These are phyloP conservation scores for Panopea generosa DNA, from an alignment of 2,888 invertebrate species.

Conservation along the genomic window DNA sequence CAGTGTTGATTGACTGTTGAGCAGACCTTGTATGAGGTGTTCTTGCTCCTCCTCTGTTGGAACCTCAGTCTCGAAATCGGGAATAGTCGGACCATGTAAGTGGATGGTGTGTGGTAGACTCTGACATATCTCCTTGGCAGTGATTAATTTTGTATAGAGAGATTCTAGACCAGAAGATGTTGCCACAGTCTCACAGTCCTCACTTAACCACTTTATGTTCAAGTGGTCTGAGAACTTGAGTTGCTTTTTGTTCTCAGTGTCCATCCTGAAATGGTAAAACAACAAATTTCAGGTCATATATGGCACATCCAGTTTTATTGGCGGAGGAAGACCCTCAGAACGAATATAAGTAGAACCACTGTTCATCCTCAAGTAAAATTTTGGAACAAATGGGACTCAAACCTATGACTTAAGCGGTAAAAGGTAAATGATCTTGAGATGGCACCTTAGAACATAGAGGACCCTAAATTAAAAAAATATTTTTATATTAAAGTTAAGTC, in stretches of 20 bases:
- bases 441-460: too few species aligned
- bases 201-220: conserved; percentile 88
- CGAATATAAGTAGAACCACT: too few species aligned
- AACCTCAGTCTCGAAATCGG: conserved; percentile 87
- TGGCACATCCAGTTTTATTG: too few species aligned
- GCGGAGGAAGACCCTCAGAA: too few species aligned
- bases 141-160: conserved; percentile 87
- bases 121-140: conserved; percentile 85
- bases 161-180: conserved; percentile 85
- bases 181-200: conserved; percentile 87
- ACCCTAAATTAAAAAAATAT: too few species aligned
- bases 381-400: too few species aligned
- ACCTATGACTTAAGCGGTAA: too few species aligned
- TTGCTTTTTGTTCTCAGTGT: conserved; percentile 62
- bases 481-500: too few species aligned
- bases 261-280: conserved; percentile 26
- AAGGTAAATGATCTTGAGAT: too few species aligned
- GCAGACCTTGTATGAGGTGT: conserved; percentile 86
- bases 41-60: conserved; percentile 86
- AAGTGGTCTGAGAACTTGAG: conserved; percentile 88
- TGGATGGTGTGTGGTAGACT: conserved; percentile 81
- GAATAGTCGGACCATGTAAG: conserved; percentile 84
- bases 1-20: conserved; percentile 87
- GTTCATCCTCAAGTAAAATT: too few species aligned
- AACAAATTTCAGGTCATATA: too few species aligned